Evolutionary conservation across 2,113 vertebrate species (phyloP), one percentile per base, ranked within the genome.

Genomic region (Merops nubicus): DNA sequence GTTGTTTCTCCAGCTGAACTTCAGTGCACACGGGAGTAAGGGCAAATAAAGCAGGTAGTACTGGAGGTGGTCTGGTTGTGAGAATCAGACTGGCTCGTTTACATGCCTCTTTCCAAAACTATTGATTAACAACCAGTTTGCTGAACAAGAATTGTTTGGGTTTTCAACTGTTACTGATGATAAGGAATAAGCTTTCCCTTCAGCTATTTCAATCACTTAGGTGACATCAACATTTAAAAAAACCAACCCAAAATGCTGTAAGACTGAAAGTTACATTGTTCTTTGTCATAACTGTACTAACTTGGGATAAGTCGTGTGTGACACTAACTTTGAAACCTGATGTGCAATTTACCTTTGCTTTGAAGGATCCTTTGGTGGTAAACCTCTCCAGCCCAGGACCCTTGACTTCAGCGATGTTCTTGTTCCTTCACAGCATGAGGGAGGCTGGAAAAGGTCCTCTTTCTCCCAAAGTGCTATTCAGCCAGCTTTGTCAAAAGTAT

Each of bases 401-500:
- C 29, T 97, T 99, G 97, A 99, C 99, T 67, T 99, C 99, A 51
- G 99, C 99, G 68, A 99, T 99, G 99, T 99, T 99, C 97, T 97
- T 99, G 95, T 99, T 99, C 97, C 99, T 99, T 84, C 98, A 99
- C 85, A 99, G 97, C 97, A 99, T 99, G 99, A 99, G 99, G 94
- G 99, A 99, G 81, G 89, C 98, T 51, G 99, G 99, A 50, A 99
- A 98, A 98, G 99, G 99, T 82, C 99, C 99, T 1, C 96, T 99
- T 93, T 99, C 98, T 95, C 99, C 99, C 78, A 99, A 99, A 98
- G 97, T 99, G 74, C 99, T 99, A 77, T 99, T 99, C 97, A 99
- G 98, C 97, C 99, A 99, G 96, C 99, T 99, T 88, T 99, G 99
- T 96, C 99, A 99, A 92, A 99, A 99, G 99, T 99, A 98, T 85